Conservation (phyloP, 64 coral and sea anemone species). For the Montipora sp. region DNA sequence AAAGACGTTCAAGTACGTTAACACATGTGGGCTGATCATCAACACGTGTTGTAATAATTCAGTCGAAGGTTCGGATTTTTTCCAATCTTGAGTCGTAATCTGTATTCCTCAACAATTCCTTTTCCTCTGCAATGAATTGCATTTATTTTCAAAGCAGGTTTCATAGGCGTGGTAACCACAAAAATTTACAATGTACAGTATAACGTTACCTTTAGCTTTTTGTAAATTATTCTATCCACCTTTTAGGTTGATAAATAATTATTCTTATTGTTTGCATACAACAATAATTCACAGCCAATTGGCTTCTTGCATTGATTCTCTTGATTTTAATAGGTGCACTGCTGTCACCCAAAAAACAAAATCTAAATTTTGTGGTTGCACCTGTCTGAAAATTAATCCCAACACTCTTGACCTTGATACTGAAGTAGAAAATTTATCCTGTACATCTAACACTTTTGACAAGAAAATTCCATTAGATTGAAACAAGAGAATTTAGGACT, state of each 20-base stretch:
- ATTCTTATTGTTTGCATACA: no score
- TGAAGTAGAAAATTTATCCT: no score
- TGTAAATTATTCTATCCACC: not conserved
- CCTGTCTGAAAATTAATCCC: no score
- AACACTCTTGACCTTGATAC: no score
- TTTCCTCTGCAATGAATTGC: not conserved
- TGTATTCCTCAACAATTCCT: not conserved
- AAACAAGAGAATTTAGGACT: no score
- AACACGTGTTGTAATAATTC: slow-evolving; percentile 32
- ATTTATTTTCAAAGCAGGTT: not conserved
- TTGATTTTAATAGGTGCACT: no score
- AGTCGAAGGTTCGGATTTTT: not conserved
- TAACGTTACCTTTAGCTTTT: not conserved
- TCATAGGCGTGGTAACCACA: not conserved
- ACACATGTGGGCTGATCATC: slow-evolving; percentile 15
- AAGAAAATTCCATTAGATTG: no score
- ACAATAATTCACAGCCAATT: no score
- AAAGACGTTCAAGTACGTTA: not conserved
- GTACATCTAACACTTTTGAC: no score
- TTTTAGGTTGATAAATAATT: not conserved
- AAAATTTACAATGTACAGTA: not conserved
- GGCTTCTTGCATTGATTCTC: no score
- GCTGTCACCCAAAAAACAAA: no score
- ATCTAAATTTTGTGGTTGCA: no score
- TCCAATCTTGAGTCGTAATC: not conserved